A percentile compares a stretch with the other conserved stretches of the same genome.
Conservation (phyloP, 2,888 invertebrate species). For the Diarsia brunnea region DNA sequence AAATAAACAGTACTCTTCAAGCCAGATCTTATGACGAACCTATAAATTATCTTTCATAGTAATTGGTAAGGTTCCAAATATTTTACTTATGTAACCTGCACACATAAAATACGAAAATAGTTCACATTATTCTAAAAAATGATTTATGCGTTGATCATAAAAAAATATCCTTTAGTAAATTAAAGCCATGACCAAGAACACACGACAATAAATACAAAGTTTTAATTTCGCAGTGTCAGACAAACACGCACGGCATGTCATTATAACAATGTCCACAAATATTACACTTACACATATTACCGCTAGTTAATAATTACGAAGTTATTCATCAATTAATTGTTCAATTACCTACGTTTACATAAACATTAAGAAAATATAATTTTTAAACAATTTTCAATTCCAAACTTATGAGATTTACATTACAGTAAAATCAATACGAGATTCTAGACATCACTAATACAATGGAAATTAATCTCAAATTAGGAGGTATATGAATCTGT, state of each 20-base stretch:
- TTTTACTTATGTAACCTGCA: slow-evolving; percentile 8
- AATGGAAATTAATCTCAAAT: slow-evolving; percentile 58
- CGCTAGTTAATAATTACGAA: slow-evolving; percentile 68
- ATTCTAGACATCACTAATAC: slow-evolving; percentile 64
- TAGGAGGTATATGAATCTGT: slow-evolving; percentile 53
- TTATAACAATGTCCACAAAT: slow-evolving; percentile 51
- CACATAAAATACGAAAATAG: slow-evolving; percentile 14
- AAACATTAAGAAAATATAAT: slow-evolving; percentile 87
- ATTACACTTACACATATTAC: slow-evolving; percentile 66
- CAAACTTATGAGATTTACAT: slow-evolving; percentile 73
- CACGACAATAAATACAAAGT: slow-evolving; percentile 60
- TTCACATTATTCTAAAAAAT: slow-evolving; percentile 3
- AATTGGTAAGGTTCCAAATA: slow-evolving; percentile 5
- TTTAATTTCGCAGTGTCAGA: slow-evolving; percentile 33
- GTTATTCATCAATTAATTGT: slow-evolving; percentile 70
- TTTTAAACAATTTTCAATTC: slow-evolving; percentile 86
- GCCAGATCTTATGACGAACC: slow-evolving; percentile 17
- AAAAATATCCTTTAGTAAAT: slow-evolving; percentile 66
- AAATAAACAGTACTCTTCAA: slow-evolving; percentile 18
- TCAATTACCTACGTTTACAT: slow-evolving; percentile 75
- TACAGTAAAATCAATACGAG: slow-evolving; percentile 71
- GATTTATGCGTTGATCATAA: slow-evolving; percentile 27
- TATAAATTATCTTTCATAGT: slow-evolving; percentile 10
- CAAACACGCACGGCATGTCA: slow-evolving; percentile 36
- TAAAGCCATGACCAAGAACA: slow-evolving; percentile 80